phyloP scores from a whole-genome alignment of 2,888 invertebrate species.

The Pyrrhia umbra region DNA sequence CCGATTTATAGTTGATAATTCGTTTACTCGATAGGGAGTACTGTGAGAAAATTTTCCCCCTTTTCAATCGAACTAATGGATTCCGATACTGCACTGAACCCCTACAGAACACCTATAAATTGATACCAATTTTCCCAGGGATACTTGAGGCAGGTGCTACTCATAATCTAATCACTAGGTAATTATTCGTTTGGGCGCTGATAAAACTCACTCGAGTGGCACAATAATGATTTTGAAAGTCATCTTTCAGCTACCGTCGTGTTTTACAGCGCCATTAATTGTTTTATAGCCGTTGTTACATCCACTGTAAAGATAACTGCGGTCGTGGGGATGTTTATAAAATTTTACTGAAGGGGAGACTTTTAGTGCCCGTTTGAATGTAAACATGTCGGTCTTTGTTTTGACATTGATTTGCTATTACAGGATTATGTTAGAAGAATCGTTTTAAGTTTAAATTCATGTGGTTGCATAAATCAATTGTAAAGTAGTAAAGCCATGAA shows the following conservation, averaged over 20 bases:
- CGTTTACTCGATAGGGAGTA: slow-evolving; percentile 46
- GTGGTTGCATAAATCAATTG: too few relatives aligned
- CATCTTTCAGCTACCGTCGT: slow-evolving; percentile 77
- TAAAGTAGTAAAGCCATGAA: too few relatives aligned
- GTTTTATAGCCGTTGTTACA: slow-evolving; percentile 82
- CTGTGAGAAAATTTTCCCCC: slow-evolving; percentile 65
- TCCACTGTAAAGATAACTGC: slow-evolving; percentile 82
- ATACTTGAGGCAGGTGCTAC: slow-evolving; percentile 70
- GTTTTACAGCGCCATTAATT: slow-evolving; percentile 85
- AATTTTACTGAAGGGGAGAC: slow-evolving; percentile 64
- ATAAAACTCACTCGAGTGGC: slow-evolving; percentile 74
- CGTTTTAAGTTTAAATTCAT: too few relatives aligned
- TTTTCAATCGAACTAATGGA: slow-evolving; percentile 40
- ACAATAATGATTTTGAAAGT: slow-evolving; percentile 67
- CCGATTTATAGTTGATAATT: slow-evolving; percentile 37
- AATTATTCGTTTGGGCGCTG: slow-evolving; percentile 63
- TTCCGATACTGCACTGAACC: slow-evolving; percentile 63
- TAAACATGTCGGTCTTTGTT: slow-evolving; percentile 46
- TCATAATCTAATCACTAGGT: slow-evolving; percentile 60
- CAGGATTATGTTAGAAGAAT: neutral
- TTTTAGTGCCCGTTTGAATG: slow-evolving; percentile 51
- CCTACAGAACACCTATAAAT: slow-evolving; percentile 43
- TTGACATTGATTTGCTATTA: slow-evolving; percentile 19
- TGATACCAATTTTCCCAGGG: slow-evolving; percentile 73
- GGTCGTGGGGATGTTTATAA: slow-evolving; percentile 81